A percentile compares a stretch with the other conserved stretches of the same genome.
Evolutionary conservation across 1,140 invertebrate species (phyloP).

Genomic region (Asobara japonica): DNA sequence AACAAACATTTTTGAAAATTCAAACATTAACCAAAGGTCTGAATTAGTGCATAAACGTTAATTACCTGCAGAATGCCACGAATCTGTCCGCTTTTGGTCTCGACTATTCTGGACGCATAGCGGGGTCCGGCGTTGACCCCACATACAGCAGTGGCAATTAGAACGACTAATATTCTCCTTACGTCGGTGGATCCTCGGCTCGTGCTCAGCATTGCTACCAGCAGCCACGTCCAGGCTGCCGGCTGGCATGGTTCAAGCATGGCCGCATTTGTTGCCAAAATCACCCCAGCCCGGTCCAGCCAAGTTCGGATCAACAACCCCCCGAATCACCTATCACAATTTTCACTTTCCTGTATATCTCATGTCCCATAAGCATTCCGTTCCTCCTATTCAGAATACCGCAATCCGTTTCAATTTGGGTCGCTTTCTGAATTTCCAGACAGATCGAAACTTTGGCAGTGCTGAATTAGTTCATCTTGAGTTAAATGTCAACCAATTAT

Average conservation of each 20-base stretch:
- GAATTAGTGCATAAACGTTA: not conserved
- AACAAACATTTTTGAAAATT: too few species aligned
- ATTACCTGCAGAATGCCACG: constrained; percentile 67
- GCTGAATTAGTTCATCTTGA: too few species aligned
- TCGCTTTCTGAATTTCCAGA: too few species aligned
- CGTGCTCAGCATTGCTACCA: constrained; percentile 44
- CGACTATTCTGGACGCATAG: constrained; percentile 69
- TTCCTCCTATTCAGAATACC: too few species aligned
- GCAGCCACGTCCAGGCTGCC: constrained; percentile 51
- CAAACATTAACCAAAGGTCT: not conserved
- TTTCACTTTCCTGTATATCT: constrained; percentile 33
- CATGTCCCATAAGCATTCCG: not conserved
- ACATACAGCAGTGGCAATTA: constrained; percentile 41
- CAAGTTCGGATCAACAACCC: constrained; percentile 42
- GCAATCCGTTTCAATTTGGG: too few species aligned
- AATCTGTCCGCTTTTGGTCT: constrained; percentile 71
- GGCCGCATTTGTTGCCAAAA: constrained; percentile 61
- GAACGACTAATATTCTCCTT: constrained; percentile 37
- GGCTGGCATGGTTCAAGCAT: constrained; percentile 64
- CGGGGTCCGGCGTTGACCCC: constrained; percentile 54
- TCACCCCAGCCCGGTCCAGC: constrained; percentile 41
- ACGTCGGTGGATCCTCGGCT: constrained; percentile 30
- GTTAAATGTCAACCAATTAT: too few species aligned
- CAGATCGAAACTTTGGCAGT: too few species aligned
- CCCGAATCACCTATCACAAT: too few species aligned